These are phyloP conservation scores for Nycticryphes semicollaris DNA, from an alignment of 2,113 vertebrate genomes.

Conservation along the genomic window DNA sequence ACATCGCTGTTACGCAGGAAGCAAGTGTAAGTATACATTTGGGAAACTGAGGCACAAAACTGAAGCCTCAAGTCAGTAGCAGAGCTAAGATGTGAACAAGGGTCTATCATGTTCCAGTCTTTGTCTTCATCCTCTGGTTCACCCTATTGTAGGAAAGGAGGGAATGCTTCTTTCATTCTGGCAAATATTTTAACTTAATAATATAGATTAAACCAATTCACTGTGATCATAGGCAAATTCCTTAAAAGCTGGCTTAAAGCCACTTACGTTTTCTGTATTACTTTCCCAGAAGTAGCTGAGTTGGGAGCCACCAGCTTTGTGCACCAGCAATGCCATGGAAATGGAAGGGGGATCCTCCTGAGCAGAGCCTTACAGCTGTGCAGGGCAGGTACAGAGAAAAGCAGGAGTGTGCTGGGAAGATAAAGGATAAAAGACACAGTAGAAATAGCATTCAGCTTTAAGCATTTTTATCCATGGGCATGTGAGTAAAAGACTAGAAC, in stretches of 20 bases:
- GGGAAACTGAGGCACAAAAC: background rate
- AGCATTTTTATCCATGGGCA: background rate
- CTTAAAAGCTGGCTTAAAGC: background rate
- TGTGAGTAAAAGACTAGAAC: background rate
- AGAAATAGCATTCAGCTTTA: background rate
- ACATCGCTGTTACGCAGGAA: background rate
- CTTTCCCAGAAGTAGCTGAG: background rate
- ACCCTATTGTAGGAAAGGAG: background rate
- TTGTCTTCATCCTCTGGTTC: background rate
- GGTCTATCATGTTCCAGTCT: background rate
- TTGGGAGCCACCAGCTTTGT: background rate
- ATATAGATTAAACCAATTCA: background rate
- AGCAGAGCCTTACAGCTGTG: background rate
- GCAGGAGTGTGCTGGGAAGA: background rate
- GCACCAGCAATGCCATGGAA: background rate
- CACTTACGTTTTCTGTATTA: background rate
- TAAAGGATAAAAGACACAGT: background rate
- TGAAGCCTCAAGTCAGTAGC: background rate
- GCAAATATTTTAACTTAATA: background rate
- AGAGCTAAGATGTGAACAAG: background rate
- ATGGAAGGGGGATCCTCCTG: background rate
- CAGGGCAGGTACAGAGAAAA: background rate
- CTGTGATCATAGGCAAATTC: background rate
- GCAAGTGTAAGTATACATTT: background rate
- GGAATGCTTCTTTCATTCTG: background rate